Evolutionary conservation across 2,888 invertebrate genomes (phyloP).

Genomic region (Xiphydria camelus): DNA sequence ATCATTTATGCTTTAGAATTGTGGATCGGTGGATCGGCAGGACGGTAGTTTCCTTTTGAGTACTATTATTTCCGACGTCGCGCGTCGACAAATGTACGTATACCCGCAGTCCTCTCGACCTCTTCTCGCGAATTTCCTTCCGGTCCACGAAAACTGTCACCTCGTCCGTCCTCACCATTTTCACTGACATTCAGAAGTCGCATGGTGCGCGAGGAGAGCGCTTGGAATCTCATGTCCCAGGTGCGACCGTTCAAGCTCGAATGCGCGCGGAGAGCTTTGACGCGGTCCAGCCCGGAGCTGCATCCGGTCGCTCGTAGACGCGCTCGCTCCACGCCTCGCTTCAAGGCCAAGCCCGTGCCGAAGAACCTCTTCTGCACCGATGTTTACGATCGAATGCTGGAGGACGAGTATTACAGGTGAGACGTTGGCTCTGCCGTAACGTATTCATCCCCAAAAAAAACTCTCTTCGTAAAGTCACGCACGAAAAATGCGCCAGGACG

Average conservation of each 20-base stretch:
- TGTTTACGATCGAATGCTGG: constrained; percentile 71
- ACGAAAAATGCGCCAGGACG: constrained; percentile 60
- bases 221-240: constrained; percentile 50
- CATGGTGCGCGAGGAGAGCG: constrained; percentile 50
- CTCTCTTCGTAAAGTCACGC: too few species aligned
- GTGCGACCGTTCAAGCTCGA: constrained; percentile 53
- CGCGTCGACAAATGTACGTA: too few species aligned
- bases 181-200: constrained; percentile 41
- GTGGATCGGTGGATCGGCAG: not conserved
- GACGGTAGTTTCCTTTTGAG: not conserved
- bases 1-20: not conserved
- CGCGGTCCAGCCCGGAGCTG: constrained; percentile 54
- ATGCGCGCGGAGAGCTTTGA: constrained; percentile 50
- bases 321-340: constrained; percentile 42
- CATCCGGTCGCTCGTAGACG: constrained; percentile 19
- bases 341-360: constrained; percentile 71
- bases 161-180: too few species aligned
- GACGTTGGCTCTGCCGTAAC: too few species aligned
- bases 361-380: constrained; percentile 72
- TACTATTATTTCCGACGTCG: constrained; percentile 3
- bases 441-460: too few species aligned
- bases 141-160: too few species aligned
- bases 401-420: constrained; percentile 74
- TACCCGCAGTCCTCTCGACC: too few species aligned
- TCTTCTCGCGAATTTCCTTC: too few species aligned